These are phyloP conservation scores for Agraylea sexmaculata DNA, from an alignment of 1,140 invertebrate species.

Conservation along the genomic window DNA sequence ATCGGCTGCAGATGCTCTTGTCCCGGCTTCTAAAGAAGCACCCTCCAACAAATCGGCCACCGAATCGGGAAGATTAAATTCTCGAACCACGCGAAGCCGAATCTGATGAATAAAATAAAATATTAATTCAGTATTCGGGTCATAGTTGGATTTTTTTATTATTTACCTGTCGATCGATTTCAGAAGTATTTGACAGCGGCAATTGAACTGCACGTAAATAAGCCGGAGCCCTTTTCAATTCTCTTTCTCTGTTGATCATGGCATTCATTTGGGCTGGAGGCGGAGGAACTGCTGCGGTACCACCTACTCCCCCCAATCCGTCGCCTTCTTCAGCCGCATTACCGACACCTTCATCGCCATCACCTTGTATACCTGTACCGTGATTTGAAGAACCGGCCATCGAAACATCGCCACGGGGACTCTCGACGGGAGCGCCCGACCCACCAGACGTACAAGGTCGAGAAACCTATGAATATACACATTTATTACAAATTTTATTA, in stretches of 20 bases:
- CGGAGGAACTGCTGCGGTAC: constrained; percentile 51
- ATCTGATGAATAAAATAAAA: constrained; percentile 41
- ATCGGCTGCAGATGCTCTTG: not conserved
- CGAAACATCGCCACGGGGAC: constrained; percentile 12
- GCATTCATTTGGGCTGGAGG: constrained; percentile 60
- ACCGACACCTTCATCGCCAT: constrained; percentile 32
- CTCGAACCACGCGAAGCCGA: constrained; percentile 77
- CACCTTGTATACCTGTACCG: no score
- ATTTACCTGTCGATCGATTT: constrained; percentile 53
- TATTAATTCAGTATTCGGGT: not conserved
- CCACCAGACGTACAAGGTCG: constrained; percentile 16
- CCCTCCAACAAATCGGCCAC: constrained; percentile 73
- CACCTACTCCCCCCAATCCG: constrained; percentile 44
- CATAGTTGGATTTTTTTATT: not conserved
- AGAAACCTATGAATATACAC: constrained; percentile 22
- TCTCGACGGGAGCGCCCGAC: constrained; percentile 11
- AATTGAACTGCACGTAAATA: constrained; percentile 65
- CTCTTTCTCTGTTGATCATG: constrained; percentile 78
- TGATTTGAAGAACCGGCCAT: constrained; percentile 3
- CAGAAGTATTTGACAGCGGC: constrained; percentile 60
- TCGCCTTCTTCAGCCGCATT: constrained; percentile 50
- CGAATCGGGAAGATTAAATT: constrained; percentile 87
- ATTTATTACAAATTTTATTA: no score
- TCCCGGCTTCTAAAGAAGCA: constrained; percentile 20
- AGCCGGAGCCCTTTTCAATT: constrained; percentile 66